Conservation (phyloP, 1,140 invertebrate genomes). For the Pogonus chalceus region DNA sequence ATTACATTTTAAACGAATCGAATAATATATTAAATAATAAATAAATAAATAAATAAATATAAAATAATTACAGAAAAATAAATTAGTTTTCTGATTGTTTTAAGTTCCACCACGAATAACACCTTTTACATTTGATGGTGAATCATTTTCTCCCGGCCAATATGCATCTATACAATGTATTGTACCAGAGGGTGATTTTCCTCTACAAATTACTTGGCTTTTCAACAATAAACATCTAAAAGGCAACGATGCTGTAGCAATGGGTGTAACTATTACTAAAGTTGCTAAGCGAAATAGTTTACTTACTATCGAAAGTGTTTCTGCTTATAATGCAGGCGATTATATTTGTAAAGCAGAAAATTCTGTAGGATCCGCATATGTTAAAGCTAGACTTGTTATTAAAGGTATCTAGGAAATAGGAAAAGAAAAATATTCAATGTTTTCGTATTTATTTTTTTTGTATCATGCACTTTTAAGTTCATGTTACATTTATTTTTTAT, state of each 20-base stretch:
- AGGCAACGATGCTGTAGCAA: slow-evolving; percentile 9
- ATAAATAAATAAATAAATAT: not conserved
- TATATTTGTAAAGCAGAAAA: slow-evolving; percentile 61
- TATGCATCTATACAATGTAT: slow-evolving; percentile 57
- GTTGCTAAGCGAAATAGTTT: slow-evolving; percentile 37
- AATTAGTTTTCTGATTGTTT: not conserved
- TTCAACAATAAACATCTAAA: slow-evolving; percentile 41
- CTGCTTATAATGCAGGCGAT: slow-evolving; percentile 53
- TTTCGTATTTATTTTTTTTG: too few species aligned
- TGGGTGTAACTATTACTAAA: slow-evolving; percentile 50
- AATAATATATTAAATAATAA: not conserved
- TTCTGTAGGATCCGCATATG: slow-evolving; percentile 43
- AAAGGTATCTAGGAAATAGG: too few species aligned
- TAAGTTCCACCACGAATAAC: slow-evolving; percentile 43
- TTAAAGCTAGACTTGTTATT: not conserved
- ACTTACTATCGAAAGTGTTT: slow-evolving; percentile 42
- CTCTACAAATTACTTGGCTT: slow-evolving; percentile 52
- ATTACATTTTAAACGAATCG: too few species aligned
- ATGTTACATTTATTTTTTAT: too few species aligned
- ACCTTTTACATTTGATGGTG: slow-evolving; percentile 45
- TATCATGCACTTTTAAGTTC: too few species aligned
- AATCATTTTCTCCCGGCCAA: slow-evolving; percentile 52
- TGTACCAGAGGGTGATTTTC: slow-evolving; percentile 59
- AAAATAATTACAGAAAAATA: not conserved
- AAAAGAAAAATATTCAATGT: too few species aligned